Evolutionary conservation across 2,797 vertebrate genomes (phyloP), one percentile per base, ranked within the genome.

Genomic region (Gallinago stenura): DNA sequence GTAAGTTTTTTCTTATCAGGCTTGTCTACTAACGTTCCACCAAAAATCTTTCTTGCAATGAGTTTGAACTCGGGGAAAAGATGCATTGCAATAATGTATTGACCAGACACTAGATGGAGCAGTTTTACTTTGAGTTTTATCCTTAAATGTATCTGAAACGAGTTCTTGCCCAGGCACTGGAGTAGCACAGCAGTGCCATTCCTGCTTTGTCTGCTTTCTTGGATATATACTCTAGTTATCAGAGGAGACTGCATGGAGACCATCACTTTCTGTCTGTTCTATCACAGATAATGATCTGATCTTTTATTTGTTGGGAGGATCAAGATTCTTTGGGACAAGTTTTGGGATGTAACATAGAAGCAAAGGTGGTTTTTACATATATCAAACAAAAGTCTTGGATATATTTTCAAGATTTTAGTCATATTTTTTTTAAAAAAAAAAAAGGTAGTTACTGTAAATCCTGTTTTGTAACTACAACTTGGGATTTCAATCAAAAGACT

Each of bases 81-180:
- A 3, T 37, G 31, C 15, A 1, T 24, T 13, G n/a, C 30, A 14
- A 24, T 61, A 48, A 3, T 0, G 15, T 64, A 0, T 31, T 56
- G 51, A 79, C 51, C 80, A 48, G 68, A 35, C 97, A 70, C 95
- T 96, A 97, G 97, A 81, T 97, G 97, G 97, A 93, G 96, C 87
- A 91, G 45, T 87, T 94, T 56, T 83, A 28, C 96, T 96, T 69
- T 33, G 3, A 30, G 26, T 77, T 56, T 41, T 64, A 5, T 60
- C 33, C 30, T 15, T 37, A n/a, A 14, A 19, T 13, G 10, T 21
- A 1, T 37, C 18, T 54, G 58, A 19, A 60, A 2, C 15, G 6
- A 70, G 30, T 53, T 77, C 28, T 39, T 5, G 6, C 62, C 83
- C 37, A 31, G 50, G 41, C 76, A 4, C 28, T 78, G 31, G 17